phyloP scores from a whole-genome alignment of 2,888 invertebrate species.

The Agrilus cyanescens region DNA sequence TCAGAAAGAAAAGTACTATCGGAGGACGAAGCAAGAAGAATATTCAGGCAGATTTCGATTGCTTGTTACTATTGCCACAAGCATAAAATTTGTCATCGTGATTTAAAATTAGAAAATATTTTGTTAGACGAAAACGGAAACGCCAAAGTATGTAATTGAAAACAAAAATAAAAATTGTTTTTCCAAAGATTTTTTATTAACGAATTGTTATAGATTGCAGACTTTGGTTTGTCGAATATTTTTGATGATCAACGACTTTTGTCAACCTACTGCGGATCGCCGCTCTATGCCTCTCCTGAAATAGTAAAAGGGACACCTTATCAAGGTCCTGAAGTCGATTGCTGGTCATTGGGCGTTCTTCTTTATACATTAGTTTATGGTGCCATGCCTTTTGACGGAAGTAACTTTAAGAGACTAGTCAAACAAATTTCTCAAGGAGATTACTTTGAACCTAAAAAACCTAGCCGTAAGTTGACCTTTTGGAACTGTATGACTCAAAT shows the following conservation, averaged over 20 bases:
- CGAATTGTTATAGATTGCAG: conserved; percentile 66
- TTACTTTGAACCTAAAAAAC: conserved; percentile 91
- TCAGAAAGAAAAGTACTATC: conserved; percentile 82
- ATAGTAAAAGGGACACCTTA: conserved; percentile 95
- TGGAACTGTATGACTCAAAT: not conserved
- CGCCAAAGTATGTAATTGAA: conserved; percentile 61
- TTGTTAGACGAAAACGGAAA: conserved; percentile 85
- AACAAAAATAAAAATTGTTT: not conserved
- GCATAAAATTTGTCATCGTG: conserved; percentile 94
- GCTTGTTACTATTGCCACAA: conserved; percentile 98
- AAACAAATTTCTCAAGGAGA: conserved; percentile 95
- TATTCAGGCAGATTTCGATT: conserved; percentile 93
- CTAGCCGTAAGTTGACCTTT: conserved; percentile 60
- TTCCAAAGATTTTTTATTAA: not conserved
- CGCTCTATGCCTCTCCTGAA: conserved; percentile 93
- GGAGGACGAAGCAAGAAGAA: conserved; percentile 85
- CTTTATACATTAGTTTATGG: conserved; percentile 97
- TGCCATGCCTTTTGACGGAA: conserved; percentile 98
- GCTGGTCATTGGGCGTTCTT: conserved; percentile 92
- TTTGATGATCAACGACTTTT: conserved; percentile 79
- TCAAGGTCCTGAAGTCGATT: conserved; percentile 91
- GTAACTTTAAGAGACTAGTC: conserved; percentile 92
- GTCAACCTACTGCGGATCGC: conserved; percentile 92
- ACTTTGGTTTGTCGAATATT: conserved; percentile 96
- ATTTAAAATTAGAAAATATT: conserved; percentile 92